These are phyloP conservation scores for Yponomeuta evonymella DNA, from an alignment of 2,888 invertebrate species.

Conservation along the genomic window DNA sequence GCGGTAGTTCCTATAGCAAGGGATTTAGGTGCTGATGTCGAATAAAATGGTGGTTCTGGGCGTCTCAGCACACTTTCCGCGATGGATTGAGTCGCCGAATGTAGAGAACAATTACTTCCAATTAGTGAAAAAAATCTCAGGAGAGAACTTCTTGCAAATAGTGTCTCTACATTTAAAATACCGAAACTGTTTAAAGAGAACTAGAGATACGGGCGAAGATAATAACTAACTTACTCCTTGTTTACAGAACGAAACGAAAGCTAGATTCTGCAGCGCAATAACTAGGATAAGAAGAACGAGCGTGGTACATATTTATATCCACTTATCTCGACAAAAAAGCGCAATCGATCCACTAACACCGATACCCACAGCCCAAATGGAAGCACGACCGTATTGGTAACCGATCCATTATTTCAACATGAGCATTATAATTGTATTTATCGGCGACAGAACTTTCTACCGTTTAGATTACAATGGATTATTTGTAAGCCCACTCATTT, in stretches of 20 bases:
- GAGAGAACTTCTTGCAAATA: too few species aligned
- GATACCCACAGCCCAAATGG: background rate
- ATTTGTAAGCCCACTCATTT: slow-evolving; percentile 11
- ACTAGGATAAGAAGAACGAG: background rate
- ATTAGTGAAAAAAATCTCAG: too few species aligned
- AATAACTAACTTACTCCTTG: too few species aligned
- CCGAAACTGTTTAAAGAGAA: too few species aligned
- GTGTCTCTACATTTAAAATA: too few species aligned
- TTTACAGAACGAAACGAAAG: background rate
- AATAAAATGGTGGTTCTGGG: too few species aligned
- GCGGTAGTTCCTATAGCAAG: background rate
- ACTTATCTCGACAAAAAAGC: background rate
- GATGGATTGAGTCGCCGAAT: too few species aligned
- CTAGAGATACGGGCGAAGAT: too few species aligned
- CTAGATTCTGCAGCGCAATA: background rate
- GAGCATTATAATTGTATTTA: slow-evolving; percentile 11
- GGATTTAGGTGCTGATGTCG: background rate
- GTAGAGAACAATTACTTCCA: too few species aligned
- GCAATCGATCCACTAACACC: background rate
- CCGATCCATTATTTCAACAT: slow-evolving; percentile 5
- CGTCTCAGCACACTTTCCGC: too few species aligned
- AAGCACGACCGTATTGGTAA: background rate
- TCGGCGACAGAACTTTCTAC: slow-evolving; percentile 13
- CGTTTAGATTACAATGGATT: slow-evolving; percentile 9
- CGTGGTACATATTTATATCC: background rate